Percentiles rank a stretch among this genome's conserved stretches.
phyloP scores from a whole-genome alignment of 2,797 vertebrate species.

The Poeciliopsis presidionis region DNA sequence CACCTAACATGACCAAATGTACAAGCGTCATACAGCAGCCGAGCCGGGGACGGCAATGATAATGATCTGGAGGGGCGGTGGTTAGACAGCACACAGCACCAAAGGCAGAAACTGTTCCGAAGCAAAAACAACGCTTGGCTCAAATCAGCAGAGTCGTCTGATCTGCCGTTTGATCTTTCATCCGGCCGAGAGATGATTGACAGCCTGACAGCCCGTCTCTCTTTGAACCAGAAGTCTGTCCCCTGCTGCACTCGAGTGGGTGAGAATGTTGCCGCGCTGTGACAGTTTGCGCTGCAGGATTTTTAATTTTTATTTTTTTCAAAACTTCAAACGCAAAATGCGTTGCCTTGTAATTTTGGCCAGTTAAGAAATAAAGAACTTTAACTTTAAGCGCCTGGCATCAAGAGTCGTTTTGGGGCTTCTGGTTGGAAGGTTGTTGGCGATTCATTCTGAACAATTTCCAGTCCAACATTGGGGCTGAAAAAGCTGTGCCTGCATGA shows the following conservation, averaged over 20 bases:
- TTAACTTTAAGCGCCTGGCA: background rate
- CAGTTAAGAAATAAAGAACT: background rate
- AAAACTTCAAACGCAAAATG: background rate
- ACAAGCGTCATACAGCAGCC: constrained; percentile 18
- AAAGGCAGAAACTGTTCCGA: constrained; percentile 5
- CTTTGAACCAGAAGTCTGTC: constrained; percentile 27
- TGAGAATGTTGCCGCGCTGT: background rate
- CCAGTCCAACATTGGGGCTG: constrained; percentile 1
- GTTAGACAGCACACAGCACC: constrained; percentile 11
- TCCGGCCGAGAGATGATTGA: constrained; percentile 35
- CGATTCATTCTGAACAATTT: constrained; percentile 5
- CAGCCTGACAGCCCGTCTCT: constrained; percentile 15
- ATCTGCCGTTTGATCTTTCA: constrained; percentile 36
- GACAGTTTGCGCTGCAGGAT: constrained; percentile 5
- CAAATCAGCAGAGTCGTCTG: constrained; percentile 16
- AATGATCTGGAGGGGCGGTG: constrained; percentile 18
- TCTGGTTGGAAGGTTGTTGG: background rate
- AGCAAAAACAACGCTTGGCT: background rate
- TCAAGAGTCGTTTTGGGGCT: background rate
- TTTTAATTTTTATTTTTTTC: background rate
- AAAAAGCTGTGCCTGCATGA: constrained; percentile 19
- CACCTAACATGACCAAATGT: constrained; percentile 35
- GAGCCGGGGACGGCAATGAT: constrained; percentile 15
- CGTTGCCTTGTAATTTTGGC: background rate
- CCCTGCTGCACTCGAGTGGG: background rate